These are phyloP conservation scores for Andrena bucephala DNA, from an alignment of 2,888 invertebrate genomes.

Conservation along the genomic window DNA sequence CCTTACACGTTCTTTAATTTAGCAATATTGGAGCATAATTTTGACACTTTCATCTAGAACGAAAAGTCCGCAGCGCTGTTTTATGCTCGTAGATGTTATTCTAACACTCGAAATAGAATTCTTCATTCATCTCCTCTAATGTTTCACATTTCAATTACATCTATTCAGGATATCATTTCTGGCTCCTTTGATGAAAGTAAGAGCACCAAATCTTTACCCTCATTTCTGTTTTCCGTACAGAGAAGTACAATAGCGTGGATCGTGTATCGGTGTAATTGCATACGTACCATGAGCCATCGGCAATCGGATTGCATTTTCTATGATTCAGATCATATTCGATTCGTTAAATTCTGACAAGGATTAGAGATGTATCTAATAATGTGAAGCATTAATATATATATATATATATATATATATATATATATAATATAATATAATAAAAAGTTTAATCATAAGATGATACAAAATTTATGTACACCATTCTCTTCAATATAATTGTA, in stretches of 20 bases:
- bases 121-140: slow-evolving; percentile 17
- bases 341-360: not conserved
- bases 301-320: not conserved
- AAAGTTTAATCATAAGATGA: not conserved
- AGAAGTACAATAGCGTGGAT: not conserved
- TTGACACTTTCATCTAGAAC: slow-evolving; percentile 46
- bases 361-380: slow-evolving; percentile 1
- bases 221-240: not conserved
- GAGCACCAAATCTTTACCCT: not conserved
- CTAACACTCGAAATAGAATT: not conserved
- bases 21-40: slow-evolving; percentile 61
- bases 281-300: not conserved
- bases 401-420: not conserved
- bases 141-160: slow-evolving; percentile 3
- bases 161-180: not conserved
- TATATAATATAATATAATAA: slow-evolving; percentile 2
- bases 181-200: not conserved
- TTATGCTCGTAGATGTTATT: slow-evolving; percentile 13
- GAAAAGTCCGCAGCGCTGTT: slow-evolving; percentile 6
- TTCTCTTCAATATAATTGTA: not conserved
- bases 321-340: not conserved
- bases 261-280: not conserved
- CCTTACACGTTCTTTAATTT: slow-evolving; percentile 27
- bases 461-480: not conserved
- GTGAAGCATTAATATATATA: not conserved